phyloP scores from a whole-genome alignment of 1,140 invertebrate genomes.

The Parasteatoda tepidariorum region DNA sequence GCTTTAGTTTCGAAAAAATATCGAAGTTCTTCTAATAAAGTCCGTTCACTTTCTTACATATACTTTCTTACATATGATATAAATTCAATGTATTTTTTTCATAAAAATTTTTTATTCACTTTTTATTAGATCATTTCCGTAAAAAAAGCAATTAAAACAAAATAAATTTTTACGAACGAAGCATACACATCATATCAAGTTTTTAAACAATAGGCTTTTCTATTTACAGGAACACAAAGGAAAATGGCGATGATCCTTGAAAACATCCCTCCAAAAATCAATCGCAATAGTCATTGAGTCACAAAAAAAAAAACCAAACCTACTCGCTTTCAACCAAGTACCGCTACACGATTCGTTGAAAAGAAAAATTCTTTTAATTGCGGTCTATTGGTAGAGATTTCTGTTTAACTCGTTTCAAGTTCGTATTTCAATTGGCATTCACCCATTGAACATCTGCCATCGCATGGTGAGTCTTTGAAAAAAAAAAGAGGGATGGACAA shows the following conservation, averaged over 20 bases:
- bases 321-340: not conserved
- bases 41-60: too few relatives aligned
- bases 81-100: too few relatives aligned
- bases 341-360: not conserved
- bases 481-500: not conserved
- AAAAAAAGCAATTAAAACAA: too few relatives aligned
- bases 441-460: not conserved
- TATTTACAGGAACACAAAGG: not conserved
- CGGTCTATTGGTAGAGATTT: not conserved
- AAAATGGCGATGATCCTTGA: not conserved
- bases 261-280: not conserved
- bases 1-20: too few relatives aligned
- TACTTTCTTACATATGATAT: too few relatives aligned
- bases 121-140: too few relatives aligned
- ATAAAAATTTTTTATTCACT: too few relatives aligned
- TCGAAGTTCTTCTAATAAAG: too few relatives aligned
- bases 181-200: too few relatives aligned
- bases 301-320: not conserved
- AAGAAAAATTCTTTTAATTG: not conserved
- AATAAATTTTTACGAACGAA: too few relatives aligned
- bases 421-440: not conserved
- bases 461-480: not conserved
- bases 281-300: not conserved
- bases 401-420: not conserved
- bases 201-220: not conserved